Evolutionary conservation across 1,140 invertebrate genomes (phyloP), one percentile per base, ranked within the genome.

Genomic region (Probaryconus sp.): DNA sequence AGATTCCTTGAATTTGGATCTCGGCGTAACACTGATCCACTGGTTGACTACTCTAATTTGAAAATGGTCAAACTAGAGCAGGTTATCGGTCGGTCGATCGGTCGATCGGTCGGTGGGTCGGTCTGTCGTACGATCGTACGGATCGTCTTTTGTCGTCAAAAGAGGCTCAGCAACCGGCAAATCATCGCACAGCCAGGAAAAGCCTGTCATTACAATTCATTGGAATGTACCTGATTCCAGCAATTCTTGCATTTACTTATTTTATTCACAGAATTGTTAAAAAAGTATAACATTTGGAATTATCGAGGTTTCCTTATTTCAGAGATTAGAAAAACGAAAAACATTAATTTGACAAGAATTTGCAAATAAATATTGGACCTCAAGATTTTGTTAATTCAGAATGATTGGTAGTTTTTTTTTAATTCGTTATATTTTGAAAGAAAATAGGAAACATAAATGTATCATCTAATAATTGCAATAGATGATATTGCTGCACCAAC

Each of bases 171-270:
- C 53, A 64, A 74, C 74, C 55, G 73, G 71, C 72, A 74, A 67
- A 70, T 82, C 78, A 84, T 81, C 80, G n/a, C n/a, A n/a, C n/a
- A 78, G 63, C 58, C 73, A 72, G 79, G 81, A 83, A 84, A 78
- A 80, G 75, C 77, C 78, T 73, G 47, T 78, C 77, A 85, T 83
- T 81, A 85, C 79, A 83, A 84, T 81, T 79, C 78, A 73, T 65
- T 78, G 83, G 81, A 85, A 85, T 85, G 83, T 74, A 78, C 79
- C 79, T 79, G 80, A 78, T 56, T 51, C 26, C 43, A 28, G 47
- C 43, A 35, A 40, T 61, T 55, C 28, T 30, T 16, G 13, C 6
- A 58, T 30, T 17, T 43, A 7, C 17, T 26, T 26, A 30, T 33
- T 33, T 45, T 11, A 6, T 58, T 18, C 14, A 20, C 28, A 50